Base-by-base conservation (phyloP, 2,113 vertebrate species). In the Oenanthe oenanthe region DNA sequence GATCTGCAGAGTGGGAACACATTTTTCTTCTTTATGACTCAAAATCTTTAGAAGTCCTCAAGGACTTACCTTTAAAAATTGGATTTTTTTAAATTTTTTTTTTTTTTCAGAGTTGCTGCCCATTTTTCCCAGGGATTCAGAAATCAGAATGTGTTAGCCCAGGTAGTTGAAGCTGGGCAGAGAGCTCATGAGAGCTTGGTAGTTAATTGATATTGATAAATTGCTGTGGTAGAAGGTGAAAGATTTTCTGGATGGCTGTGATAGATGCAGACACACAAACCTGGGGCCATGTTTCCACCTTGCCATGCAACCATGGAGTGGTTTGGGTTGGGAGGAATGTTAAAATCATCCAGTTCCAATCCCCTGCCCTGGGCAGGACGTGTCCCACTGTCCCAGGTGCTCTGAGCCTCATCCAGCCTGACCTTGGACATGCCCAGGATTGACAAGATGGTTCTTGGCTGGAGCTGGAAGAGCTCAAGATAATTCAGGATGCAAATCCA, bases 251-350 rank as follows among this genome's bases (percentile, higher is more conserved):
- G 9, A 13, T 65, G 42, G 7, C 15, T 36, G 40, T 53, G n/a
- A n/a, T 6, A 54, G 54, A 32, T 31, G 42, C 14, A 60, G 22
- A 36, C 19, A 16, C 12, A 8, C 7, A 40, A 18, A 50, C 28
- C 13, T 72, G n/a, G 17, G 11, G 4, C 40, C 1, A 0, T 4
- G 9, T 5, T 68, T 9, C 34, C 17, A 38, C 2, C 16, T 56
- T 34, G 36, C 4, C 25, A 15, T 21, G 29, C 45, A 74, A 13
- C 29, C 7, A 8, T 8, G 20, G 45, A 21, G 20, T 21, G 32
- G 7, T 54, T 75, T 82, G 25, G 25, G n/a, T 34, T 47, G 47
- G 53, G 8, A 61, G 29, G 17, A 47, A 24, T 21, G 25, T 31
- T 56, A 56, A 76, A 47, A 48, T 42, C 34, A 13, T 13, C 12